phyloP scores from a whole-genome alignment of 2,797 vertebrate species.

The Phataginus tricuspis region DNA sequence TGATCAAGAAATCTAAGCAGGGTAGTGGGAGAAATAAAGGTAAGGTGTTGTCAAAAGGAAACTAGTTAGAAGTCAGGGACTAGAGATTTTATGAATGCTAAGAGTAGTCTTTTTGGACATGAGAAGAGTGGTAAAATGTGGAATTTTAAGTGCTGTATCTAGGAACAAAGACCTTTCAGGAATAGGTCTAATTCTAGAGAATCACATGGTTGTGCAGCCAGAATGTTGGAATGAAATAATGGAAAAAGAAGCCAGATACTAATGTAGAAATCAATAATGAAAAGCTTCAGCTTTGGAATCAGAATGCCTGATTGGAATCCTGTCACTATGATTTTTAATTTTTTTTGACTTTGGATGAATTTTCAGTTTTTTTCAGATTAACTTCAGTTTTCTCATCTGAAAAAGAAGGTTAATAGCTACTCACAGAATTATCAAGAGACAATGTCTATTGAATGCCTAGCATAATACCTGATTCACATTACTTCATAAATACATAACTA shows the following conservation, averaged over 20 bases:
- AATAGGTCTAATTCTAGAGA: neutral
- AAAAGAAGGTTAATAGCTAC: constrained; percentile 18
- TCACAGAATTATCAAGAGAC: constrained; percentile 26
- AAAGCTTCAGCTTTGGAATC: neutral
- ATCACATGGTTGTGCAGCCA: neutral
- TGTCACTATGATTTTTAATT: neutral
- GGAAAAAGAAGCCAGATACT: neutral
- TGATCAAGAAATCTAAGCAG: neutral
- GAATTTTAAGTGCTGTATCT: neutral
- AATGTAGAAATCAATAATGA: neutral
- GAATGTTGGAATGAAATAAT: neutral
- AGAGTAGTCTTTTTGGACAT: neutral
- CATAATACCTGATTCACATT: neutral
- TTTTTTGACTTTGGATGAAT: neutral
- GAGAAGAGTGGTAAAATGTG: neutral
- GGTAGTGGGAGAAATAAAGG: neutral
- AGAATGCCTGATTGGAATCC: neutral
- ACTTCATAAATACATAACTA: neutral
- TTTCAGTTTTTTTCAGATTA: neutral
- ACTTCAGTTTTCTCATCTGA: constrained; percentile 11
- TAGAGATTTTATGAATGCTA: constrained; percentile 1
- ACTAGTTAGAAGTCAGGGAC: neutral
- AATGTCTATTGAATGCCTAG: neutral
- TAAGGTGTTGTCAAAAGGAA: neutral
- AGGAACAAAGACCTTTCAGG: neutral